Base-by-base conservation (phyloP, 2,888 invertebrate genomes). In the Drosophila anomalipes region DNA sequence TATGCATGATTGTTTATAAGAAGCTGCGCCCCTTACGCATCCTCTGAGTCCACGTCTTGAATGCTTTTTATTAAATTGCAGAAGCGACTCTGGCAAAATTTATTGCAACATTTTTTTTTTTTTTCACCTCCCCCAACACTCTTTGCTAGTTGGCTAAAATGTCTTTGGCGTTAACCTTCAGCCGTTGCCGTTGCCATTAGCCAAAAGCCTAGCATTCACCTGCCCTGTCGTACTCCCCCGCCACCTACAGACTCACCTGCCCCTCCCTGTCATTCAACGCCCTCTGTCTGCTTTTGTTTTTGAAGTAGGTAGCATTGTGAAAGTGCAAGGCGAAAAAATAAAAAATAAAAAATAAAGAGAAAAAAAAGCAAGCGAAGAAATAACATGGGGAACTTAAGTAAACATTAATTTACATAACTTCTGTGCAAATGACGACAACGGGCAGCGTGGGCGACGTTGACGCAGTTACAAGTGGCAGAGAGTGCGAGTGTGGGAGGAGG, bases 371-470 rank as follows among this genome's bases (percentile, higher is more conserved):
- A 32, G 58, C 70, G 70, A 79, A 83, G 86, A 88, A 91, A 92
- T 89, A 86, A 86, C 86, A 86, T 90, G 86, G 86, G 91, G 90
- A 92, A 92, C 93, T 93, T 93, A 92, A 93, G 90, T 91, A 93
- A 93, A 93, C 93, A 93, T 92, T 93, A 92, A 93, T 93, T 93
- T 93, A 92, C 93, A 93, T 93, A 93, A 93, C 92, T 92, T 93
- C 91, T 90, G 89, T 83, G 83, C 89, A 89, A 88, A 87, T 87
- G 90, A 90, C 90, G 90, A 86, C 89, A 79, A 70, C 83, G 81
- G 74, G 69, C 81, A 70, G 77, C 66, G 73, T 54, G 59, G 66
- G 30, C 49, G 39, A 41, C 59, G 64, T 26, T 49, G 65, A 62
- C 62, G 53, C 56, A 59, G 70, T 44, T 54, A 62, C 56, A 51